A percentile compares a stretch with the other conserved stretches of the same genome.
Conservation (phyloP, 2,888 invertebrate genomes). For the Pinctada fucata region DNA sequence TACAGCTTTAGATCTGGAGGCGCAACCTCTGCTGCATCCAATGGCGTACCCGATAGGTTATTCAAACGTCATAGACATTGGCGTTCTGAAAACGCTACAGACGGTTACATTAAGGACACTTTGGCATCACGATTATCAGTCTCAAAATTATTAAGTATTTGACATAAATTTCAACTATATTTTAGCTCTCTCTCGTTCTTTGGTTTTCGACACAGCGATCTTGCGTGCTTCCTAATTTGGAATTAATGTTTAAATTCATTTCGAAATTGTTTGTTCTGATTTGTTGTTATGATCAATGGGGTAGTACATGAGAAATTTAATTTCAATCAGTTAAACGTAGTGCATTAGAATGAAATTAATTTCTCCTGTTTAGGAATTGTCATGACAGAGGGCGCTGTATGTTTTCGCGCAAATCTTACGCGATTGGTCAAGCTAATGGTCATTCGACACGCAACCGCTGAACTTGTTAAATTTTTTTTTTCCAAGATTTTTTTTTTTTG, state of each 20-base stretch:
- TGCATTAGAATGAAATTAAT: not conserved
- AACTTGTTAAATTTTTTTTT: no score
- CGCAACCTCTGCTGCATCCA: not conserved
- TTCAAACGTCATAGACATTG: slow-evolving; percentile 18
- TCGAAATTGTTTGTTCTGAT: not conserved
- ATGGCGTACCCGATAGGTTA: slow-evolving; percentile 3
- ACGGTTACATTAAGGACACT: not conserved
- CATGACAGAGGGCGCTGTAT: not conserved
- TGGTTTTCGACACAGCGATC: not conserved
- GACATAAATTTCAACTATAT: not conserved
- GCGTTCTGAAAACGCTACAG: slow-evolving; percentile 8
- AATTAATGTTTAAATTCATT: not conserved
- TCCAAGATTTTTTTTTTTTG: no score
- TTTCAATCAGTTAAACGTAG: not conserved
- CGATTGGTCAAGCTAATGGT: not conserved
- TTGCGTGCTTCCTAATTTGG: not conserved
- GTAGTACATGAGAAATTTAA: not conserved
- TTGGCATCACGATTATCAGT: not conserved
- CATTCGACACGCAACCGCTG: not conserved
- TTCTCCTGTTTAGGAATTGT: not conserved
- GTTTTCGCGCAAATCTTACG: not conserved
- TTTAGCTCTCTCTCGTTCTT: not conserved
- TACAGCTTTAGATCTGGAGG: slow-evolving; percentile 4
- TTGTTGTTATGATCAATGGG: not conserved
- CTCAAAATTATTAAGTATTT: not conserved